phyloP scores from a whole-genome alignment of 2,888 invertebrate genomes.

The Metopia argyrocephala region DNA sequence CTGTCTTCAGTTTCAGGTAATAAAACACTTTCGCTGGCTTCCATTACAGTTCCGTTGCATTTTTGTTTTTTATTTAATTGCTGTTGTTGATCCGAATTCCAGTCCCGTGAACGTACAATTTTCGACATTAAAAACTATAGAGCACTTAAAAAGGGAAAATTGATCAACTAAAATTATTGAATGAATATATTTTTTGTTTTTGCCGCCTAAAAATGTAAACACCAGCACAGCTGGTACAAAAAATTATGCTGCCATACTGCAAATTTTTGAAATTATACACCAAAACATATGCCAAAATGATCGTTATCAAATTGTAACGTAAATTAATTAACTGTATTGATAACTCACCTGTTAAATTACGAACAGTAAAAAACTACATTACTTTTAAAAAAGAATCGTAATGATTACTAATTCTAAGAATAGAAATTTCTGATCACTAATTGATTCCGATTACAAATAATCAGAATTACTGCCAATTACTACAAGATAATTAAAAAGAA shows the following conservation, averaged over 20 bases:
- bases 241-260: neutral
- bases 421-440: too few species aligned
- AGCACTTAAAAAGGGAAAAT: neutral
- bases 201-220: slow-evolving; percentile 23
- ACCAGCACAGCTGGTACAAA: neutral
- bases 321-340: too few species aligned
- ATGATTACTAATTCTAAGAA: too few species aligned
- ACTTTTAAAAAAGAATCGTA: too few species aligned
- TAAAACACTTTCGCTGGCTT: slow-evolving; percentile 65
- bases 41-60: slow-evolving; percentile 10
- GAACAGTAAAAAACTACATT: too few species aligned
- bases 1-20: slow-evolving; percentile 73
- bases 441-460: too few species aligned
- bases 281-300: too few species aligned
- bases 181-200: neutral
- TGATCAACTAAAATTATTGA: neutral
- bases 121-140: slow-evolving; percentile 22
- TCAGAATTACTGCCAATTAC: too few species aligned
- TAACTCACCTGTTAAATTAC: too few species aligned
- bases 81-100: neutral
- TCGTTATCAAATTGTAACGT: too few species aligned
- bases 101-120: slow-evolving; percentile 28
- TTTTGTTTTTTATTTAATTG: slow-evolving; percentile 49
- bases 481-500: too few species aligned
- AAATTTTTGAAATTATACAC: neutral